phyloP scores from a whole-genome alignment of 2,113 vertebrate genomes.

The Hippocampus comes region DNA sequence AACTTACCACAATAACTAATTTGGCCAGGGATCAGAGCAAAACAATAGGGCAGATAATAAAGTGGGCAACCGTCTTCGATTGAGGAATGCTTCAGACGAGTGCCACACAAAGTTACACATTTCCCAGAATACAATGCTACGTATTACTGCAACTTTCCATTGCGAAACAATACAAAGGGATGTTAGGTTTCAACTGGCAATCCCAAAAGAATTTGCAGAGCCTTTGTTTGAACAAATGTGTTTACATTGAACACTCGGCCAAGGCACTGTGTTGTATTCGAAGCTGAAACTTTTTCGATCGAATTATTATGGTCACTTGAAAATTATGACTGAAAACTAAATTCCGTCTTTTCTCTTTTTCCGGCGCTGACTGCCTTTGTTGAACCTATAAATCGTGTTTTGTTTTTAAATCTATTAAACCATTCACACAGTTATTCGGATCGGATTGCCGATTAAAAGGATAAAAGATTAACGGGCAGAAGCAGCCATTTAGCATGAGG shows the following conservation, averaged over 20 bases:
- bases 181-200: neutral
- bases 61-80: slow-evolving; percentile 18
- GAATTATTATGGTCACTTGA: too few relatives aligned
- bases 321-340: neutral
- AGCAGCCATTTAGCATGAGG: slow-evolving; percentile 87
- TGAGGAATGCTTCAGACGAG: slow-evolving; percentile 12
- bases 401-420: neutral
- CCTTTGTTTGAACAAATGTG: neutral
- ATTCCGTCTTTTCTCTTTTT: neutral
- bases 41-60: slow-evolving; percentile 27
- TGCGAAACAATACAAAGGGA: slow-evolving; percentile 4
- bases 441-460: slow-evolving; percentile 85
- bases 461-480: slow-evolving; percentile 82
- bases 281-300: too few relatives aligned
- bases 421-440: slow-evolving; percentile 47
- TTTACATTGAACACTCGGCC: neutral
- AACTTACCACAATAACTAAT: slow-evolving; percentile 44
- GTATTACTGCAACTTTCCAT: neutral
- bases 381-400: neutral
- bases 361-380: neutral
- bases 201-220: neutral
- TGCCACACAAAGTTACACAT: slow-evolving; percentile 20
- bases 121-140: slow-evolving; percentile 6
- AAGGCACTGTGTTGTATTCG: too few relatives aligned
- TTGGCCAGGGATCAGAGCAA: slow-evolving; percentile 40